Conservation (phyloP, 35 echinoderm and acorn worm genomes). For the Heliocidaris tuberculata region DNA sequence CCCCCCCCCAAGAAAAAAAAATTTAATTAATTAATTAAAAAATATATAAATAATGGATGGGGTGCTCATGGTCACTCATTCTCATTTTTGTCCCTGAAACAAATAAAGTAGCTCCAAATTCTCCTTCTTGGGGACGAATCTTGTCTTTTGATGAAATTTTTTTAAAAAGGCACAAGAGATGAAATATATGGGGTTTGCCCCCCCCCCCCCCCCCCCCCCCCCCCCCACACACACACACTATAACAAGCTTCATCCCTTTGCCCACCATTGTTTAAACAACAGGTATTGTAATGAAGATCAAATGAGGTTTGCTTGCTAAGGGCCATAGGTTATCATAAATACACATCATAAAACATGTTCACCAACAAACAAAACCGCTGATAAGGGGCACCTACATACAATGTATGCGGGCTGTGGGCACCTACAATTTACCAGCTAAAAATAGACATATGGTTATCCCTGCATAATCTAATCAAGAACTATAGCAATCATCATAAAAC, state of each 20-base stretch:
- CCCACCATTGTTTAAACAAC: neutral
- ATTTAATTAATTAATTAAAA: no score
- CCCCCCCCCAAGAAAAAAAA: neutral
- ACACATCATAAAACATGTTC: slow-evolving; percentile 3
- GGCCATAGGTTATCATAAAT: neutral
- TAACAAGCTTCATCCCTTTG: neutral
- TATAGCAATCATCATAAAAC: neutral
- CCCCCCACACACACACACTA: neutral
- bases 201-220: neutral
- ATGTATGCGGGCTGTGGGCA: neutral
- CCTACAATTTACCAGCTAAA: neutral
- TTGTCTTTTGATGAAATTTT: no score
- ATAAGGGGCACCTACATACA: neutral
- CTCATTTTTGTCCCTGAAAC: no score
- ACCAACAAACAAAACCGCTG: neutral
- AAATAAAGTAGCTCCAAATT: no score
- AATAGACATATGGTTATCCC: neutral
- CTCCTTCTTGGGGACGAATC: no score
- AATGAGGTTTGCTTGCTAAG: neutral
- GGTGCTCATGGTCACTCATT: neutral
- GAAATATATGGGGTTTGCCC: neutral
- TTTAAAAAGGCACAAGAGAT: no score
- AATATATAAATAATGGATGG: no score
- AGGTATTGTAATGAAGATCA: neutral
- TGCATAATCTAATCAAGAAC: neutral